Evolutionary conservation across 2,888 invertebrate species (phyloP).

Genomic region (Ophioninae sp.): DNA sequence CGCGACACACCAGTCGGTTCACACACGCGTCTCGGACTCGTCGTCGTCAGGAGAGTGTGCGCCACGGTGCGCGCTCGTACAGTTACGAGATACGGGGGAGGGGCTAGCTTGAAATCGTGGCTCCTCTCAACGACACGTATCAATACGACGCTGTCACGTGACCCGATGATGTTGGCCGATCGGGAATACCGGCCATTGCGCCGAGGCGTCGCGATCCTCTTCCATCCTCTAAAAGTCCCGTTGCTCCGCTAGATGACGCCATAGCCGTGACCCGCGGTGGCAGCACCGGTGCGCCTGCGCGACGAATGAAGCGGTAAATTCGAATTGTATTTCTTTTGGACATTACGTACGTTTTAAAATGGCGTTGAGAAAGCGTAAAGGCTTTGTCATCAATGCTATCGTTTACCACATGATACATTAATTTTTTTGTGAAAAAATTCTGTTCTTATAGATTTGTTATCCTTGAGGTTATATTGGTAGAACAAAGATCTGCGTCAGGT

Average conservation of each 20-base stretch:
- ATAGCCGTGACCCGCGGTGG: background rate
- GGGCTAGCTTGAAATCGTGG: slow-evolving; percentile 75
- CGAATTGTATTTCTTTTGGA: background rate
- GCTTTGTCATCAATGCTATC: too few relatives aligned
- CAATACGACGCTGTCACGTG: slow-evolving; percentile 80
- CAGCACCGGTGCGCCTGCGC: slow-evolving; percentile 21
- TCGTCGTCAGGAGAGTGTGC: slow-evolving; percentile 51
- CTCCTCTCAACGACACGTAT: slow-evolving; percentile 79
- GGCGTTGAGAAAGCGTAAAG: background rate
- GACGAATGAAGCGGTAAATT: background rate
- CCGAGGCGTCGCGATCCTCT: background rate
- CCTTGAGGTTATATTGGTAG: too few relatives aligned
- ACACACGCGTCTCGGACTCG: slow-evolving; percentile 17
- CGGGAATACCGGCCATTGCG: slow-evolving; percentile 34
- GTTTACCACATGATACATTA: too few relatives aligned
- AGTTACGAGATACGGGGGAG: slow-evolving; percentile 28
- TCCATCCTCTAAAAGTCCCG: background rate
- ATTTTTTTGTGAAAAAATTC: too few relatives aligned
- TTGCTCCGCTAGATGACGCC: background rate
- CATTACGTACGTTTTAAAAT: background rate
- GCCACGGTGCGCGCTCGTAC: slow-evolving; percentile 34
- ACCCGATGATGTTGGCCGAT: slow-evolving; percentile 79
- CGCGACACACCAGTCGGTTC: background rate
- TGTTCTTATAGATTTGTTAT: too few relatives aligned
- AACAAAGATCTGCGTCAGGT: too few relatives aligned